These are phyloP conservation scores for Sarcophaga carnaria DNA, from an alignment of 2,888 invertebrate species.

Conservation along the genomic window DNA sequence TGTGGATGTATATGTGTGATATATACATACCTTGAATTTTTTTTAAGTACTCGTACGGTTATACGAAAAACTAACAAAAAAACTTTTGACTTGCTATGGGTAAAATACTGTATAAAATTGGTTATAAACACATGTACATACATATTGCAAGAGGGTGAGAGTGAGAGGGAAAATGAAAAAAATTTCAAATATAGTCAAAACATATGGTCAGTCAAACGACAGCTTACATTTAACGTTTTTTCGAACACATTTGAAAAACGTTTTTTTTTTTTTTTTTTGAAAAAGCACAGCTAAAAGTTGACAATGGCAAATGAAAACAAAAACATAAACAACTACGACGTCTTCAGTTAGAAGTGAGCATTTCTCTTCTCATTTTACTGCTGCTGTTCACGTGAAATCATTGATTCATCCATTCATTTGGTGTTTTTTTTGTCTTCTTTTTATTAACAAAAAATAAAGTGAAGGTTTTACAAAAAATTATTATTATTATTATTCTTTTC, in stretches of 20 bases:
- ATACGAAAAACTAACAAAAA: conserved; percentile 49
- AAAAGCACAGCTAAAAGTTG: neutral
- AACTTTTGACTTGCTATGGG: conserved; percentile 39
- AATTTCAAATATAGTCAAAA: neutral
- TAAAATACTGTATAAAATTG: neutral
- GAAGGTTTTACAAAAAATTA: neutral
- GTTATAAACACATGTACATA: neutral
- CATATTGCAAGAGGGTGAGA: neutral
- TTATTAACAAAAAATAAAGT: neutral
- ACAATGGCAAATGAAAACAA: no score
- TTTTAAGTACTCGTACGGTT: neutral
- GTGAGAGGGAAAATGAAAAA: neutral
- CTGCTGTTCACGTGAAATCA: no score
- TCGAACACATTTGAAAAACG: neutral
- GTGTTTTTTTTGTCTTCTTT: no score
- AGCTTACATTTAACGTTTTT: no score
- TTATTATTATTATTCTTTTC: neutral
- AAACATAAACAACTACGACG: no score
- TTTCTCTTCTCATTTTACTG: neutral
- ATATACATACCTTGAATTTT: neutral
- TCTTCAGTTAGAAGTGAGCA: neutral
- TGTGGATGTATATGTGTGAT: neutral
- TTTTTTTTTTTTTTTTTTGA: neutral
- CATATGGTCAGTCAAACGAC: no score
- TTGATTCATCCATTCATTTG: neutral